Evolutionary conservation across 1,140 invertebrate genomes (phyloP), one percentile per base, ranked within the genome.

Genomic region (Propsilocerus akamusi): DNA sequence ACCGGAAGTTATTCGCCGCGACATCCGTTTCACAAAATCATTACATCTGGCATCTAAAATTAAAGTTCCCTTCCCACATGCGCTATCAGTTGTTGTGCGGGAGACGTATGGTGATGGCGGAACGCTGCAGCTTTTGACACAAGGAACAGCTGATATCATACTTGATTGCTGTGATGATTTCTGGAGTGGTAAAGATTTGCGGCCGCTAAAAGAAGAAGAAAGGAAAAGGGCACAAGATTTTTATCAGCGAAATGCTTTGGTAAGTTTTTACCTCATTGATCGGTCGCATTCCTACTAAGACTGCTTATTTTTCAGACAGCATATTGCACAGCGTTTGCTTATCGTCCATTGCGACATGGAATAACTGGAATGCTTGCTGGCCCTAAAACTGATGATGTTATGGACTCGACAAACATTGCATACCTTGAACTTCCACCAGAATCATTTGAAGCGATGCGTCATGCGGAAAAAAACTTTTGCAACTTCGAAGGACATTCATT

Each of bases 31-130:
- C 57, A 86, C 87, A 5, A 73, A 83, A 48, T 83, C 86, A 5
- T 65, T 95, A 32, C 81, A 83, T 51, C 76, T 90, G 20, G 81
- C 84, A 51, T 86, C 90, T 10, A 88, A 92, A 57, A 74, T 93
- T n/a, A 95, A 95, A 67, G 93, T 97, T 58, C 93, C 93, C 1
- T 91, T 97, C 69, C 94, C 94, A 11, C 92, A 97, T 60, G 92
- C 95, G 77, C 77, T 94, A 50, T 83, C 83, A 10, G 86, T 94
- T 20, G 77, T 95, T 0, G 78, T 94, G n/a, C 81, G 80, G 55
- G 88, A 93, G 63, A 6, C 22, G n/a, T n/a, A n/a, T n/a, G n/a
- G n/a, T 52, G 76, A 72, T 14, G 78, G 76, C 46, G 82, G 82
- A 53, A 78, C 78, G 54, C 69, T 86, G 54, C 93, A 97, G 63